phyloP scores from a whole-genome alignment of 2,797 vertebrate species.

The Amblyraja radiata region DNA sequence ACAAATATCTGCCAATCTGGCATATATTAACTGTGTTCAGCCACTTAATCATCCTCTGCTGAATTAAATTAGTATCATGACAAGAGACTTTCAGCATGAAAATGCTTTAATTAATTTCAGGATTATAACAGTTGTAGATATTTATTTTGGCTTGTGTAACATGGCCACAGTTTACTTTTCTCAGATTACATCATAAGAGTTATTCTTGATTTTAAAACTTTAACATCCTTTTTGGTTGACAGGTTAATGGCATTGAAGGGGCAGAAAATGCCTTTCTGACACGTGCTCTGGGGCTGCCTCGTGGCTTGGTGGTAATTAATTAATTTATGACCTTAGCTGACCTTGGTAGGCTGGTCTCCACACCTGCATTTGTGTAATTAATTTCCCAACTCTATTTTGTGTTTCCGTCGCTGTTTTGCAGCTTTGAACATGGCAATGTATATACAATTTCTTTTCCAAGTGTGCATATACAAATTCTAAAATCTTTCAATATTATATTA shows the following conservation, averaged over 20 bases:
- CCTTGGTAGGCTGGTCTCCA: background rate
- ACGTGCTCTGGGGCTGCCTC: slow-evolving; percentile 23
- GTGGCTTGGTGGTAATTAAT: slow-evolving; percentile 27
- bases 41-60: background rate
- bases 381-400: background rate
- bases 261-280: slow-evolving; percentile 16
- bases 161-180: background rate
- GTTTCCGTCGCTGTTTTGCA: background rate
- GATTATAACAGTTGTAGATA: background rate
- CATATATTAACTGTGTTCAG: background rate
- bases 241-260: background rate
- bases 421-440: background rate
- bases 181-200: background rate
- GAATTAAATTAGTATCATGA: background rate
- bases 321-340: slow-evolving; percentile 26
- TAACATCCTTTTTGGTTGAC: slow-evolving; percentile 17
- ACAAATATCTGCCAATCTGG: background rate
- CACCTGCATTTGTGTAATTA: slow-evolving; percentile 29
- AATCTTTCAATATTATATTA: background rate
- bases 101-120: slow-evolving; percentile 14
- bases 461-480: background rate
- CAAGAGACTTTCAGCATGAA: background rate
- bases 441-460: background rate
- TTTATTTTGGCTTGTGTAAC: background rate
- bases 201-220: background rate